These are phyloP conservation scores for Xiphophorus hellerii DNA, from an alignment of 2,113 vertebrate species.

Conservation along the genomic window DNA sequence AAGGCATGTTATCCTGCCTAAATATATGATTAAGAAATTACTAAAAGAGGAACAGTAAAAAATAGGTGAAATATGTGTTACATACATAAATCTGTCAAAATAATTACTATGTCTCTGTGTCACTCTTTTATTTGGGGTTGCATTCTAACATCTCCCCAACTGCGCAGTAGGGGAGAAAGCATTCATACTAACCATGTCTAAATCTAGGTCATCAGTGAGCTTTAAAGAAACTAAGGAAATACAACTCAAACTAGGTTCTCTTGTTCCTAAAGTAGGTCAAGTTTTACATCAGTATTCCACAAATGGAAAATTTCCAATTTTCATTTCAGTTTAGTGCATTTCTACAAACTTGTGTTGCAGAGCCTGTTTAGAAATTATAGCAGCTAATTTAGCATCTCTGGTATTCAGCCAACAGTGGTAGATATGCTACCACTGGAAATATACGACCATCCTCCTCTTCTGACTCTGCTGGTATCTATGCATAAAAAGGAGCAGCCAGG, in stretches of 20 bases:
- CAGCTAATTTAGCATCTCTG: constrained; percentile 25
- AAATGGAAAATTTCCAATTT: constrained; percentile 6
- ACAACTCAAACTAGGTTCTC: not conserved
- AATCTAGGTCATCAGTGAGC: not conserved
- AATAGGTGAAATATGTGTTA: too few relatives aligned
- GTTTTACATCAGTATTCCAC: not conserved
- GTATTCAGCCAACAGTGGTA: constrained; percentile 12
- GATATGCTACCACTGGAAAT: not conserved
- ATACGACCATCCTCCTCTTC: constrained; percentile 5
- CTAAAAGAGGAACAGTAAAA: too few relatives aligned
- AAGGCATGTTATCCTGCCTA: too few relatives aligned
- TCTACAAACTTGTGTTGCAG: constrained; percentile 9
- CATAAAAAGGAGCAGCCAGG: constrained; percentile 31
- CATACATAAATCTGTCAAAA: too few relatives aligned
- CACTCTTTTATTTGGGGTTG: too few relatives aligned
- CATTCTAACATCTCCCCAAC: not conserved
- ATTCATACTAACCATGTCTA: not conserved
- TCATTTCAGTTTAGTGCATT: constrained; percentile 20
- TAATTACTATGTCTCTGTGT: too few relatives aligned
- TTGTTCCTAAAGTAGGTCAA: not conserved
- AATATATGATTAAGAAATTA: too few relatives aligned
- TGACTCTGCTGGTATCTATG: constrained; percentile 24
- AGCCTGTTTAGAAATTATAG: constrained; percentile 12
- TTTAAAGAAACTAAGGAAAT: not conserved
- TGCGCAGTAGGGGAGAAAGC: not conserved